Evolutionary conservation across 2,888 invertebrate species (phyloP), one percentile per base, ranked within the genome.

Genomic region (Tinea semifulvella): DNA sequence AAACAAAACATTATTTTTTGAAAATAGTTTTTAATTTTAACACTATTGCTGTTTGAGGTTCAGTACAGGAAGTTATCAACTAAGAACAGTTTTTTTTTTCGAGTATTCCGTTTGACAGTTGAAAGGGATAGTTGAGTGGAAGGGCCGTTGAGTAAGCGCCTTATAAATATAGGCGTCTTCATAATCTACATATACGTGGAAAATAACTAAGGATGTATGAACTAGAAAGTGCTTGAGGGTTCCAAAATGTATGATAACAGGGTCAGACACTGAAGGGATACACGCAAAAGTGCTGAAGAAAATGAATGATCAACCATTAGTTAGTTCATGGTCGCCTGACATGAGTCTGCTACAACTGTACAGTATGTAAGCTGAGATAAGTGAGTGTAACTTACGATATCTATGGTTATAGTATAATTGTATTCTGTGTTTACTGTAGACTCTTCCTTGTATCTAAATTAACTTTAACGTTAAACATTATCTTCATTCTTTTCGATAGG

Each of bases 381-480:
- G 65, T 73, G 67, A 63, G 61, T 68, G 65, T 67, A 57, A 58
- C 62, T 69, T 79, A 80, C 80, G 80, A 80, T 80, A 71, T 80
- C 80, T 80, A 80, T 80, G 80, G 80, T 80, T 76, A n/a, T n/a
- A 74, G 58, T 60, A 22, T 22, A 38, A 18, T 40, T 22, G 20
- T 40, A 22, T 40, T 5, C 20, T 40, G 40, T 40, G 40, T 40
- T 2, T 17, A 13, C 11, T 10, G 22, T 22, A 14, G 3, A 35
- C 16, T 16, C 35, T 36, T 18, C 47, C 56, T 63, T 58, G 58
- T 51, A 57, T 56, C 59, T 62, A 59, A 56, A 53, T 55, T 55
- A 58, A 52, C 53, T 51, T 47, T 50, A 55, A 56, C 64, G 59
- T 65, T 54, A 54, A 63, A 67, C 65, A 63, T 67, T 65, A 61